These are phyloP conservation scores for Tigriopus japonicus DNA, from an alignment of 1,140 invertebrate genomes.

Conservation along the genomic window DNA sequence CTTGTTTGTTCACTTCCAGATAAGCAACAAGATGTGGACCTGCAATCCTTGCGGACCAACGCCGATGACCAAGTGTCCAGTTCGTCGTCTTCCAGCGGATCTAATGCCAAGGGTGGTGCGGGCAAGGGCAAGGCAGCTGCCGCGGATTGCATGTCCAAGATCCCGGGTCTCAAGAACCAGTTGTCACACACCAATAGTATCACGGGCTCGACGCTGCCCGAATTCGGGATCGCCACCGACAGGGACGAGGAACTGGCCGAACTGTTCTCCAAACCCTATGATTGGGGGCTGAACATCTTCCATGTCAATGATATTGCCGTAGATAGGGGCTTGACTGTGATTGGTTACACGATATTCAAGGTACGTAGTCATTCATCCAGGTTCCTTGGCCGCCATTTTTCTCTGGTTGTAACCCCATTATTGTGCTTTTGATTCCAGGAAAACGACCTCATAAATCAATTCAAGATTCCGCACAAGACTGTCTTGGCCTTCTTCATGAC, in stretches of 20 bases:
- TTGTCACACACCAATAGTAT: slow-evolving; percentile 56
- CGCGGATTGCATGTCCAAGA: slow-evolving; percentile 59
- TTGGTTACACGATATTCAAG: slow-evolving; percentile 76
- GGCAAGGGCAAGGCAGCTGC: not conserved
- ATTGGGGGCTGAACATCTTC: slow-evolving; percentile 94
- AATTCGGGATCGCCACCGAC: slow-evolving; percentile 74
- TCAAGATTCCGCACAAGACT: slow-evolving; percentile 82
- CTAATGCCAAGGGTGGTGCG: not conserved
- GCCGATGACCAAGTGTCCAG: not conserved
- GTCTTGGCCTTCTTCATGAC: slow-evolving; percentile 91
- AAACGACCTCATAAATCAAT: slow-evolving; percentile 67
- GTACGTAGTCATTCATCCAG: slow-evolving; percentile 35
- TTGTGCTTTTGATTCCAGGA: slow-evolving; percentile 34
- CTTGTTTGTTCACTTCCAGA: slow-evolving; percentile 38
- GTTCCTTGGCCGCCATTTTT: not conserved
- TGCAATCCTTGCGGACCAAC: slow-evolving; percentile 44
- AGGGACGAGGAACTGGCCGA: slow-evolving; percentile 70
- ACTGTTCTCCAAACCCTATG: slow-evolving; percentile 26
- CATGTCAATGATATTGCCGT: slow-evolving; percentile 71
- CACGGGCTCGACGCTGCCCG: slow-evolving; percentile 42
- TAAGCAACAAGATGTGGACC: slow-evolving; percentile 86
- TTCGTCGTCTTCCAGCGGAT: not conserved
- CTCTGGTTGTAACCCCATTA: not conserved
- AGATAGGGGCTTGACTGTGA: slow-evolving; percentile 66
- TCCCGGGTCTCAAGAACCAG: slow-evolving; percentile 68